Evolutionary conservation across 2,888 invertebrate genomes (phyloP), one percentile per base, ranked within the genome.

Genomic region (Acrobasis repandana): DNA sequence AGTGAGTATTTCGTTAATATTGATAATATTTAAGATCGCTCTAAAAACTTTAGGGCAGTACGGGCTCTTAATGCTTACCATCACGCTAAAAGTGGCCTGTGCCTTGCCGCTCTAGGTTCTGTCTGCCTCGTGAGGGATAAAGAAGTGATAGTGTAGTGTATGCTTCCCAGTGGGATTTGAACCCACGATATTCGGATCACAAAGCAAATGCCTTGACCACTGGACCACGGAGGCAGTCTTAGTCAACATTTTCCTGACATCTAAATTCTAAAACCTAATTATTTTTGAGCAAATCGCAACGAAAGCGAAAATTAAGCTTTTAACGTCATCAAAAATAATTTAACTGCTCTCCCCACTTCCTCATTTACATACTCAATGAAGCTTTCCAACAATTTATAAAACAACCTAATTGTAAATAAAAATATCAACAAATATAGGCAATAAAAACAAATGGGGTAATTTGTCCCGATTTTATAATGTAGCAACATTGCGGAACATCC

Each of bases 401-500:
- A 60, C 47, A 51, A 2, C 47, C 14, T 52, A 60, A 56, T 43
- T 54, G 60, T 46, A 64, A 60, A 60, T 60, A 64, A 58, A 62
- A 62, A 62, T 54, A 60, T 60, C 43, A 43, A 43, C 43, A 43
- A 43, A 43, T 69, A 65, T 61, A 62, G 34, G 52, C 63, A 68
- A 70, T 68, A 38, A 63, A 65, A 70, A 69, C 61, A 68, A 69
- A 67, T 64, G 65, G 63, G 65, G 68, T 66, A 70, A 73, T 72
- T 73, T 73, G 70, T 67, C 18, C 18, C 62, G 67, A 74, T 76
- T 80, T 79, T 77, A 66, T 67, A 64, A 72, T 61, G 69, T 79
- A 78, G 84, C 77, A 83, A 81, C 80, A 80, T 72, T 67, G 66
- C 15, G 61, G 28, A 28, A 28, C 3, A 43, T 46, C 63, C 65